Evolutionary conservation across 2,113 vertebrate species (phyloP).

Genomic region (Pungitius pungitius): DNA sequence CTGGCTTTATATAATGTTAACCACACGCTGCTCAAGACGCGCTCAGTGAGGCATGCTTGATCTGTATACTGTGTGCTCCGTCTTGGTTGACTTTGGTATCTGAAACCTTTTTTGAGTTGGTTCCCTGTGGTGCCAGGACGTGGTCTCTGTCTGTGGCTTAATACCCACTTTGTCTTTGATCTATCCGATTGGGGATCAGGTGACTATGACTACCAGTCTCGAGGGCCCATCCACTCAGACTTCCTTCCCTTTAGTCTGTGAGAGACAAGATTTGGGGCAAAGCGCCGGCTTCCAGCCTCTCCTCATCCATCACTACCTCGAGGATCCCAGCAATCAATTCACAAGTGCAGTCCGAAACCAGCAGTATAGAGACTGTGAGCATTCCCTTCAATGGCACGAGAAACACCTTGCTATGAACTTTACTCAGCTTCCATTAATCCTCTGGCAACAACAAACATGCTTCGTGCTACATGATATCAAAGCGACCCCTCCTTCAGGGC

Average conservation of each 20-base stretch:
- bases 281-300: background rate
- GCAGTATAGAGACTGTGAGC: too few species aligned
- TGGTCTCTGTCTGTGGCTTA: constrained; percentile 10
- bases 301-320: background rate
- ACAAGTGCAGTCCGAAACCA: too few species aligned
- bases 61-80: constrained; percentile 49
- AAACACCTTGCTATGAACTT: background rate
- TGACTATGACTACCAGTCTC: constrained; percentile 4
- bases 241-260: background rate
- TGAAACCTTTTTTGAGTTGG: constrained; percentile 36
- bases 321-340: background rate
- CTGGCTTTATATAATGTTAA: constrained; percentile 49
- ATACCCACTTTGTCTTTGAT: constrained; percentile 37
- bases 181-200: constrained; percentile 1
- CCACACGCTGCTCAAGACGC: constrained; percentile 57
- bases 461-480: background rate
- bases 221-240: background rate
- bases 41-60: constrained; percentile 55
- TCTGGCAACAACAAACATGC: background rate
- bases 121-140: constrained; percentile 5
- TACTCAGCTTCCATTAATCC: background rate
- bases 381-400: background rate
- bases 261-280: background rate
- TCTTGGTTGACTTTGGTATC: constrained; percentile 47
- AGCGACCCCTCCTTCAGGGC: background rate